These are phyloP conservation scores for Simalia tracyae DNA, from an alignment of 2,797 vertebrate genomes.

Conservation along the genomic window DNA sequence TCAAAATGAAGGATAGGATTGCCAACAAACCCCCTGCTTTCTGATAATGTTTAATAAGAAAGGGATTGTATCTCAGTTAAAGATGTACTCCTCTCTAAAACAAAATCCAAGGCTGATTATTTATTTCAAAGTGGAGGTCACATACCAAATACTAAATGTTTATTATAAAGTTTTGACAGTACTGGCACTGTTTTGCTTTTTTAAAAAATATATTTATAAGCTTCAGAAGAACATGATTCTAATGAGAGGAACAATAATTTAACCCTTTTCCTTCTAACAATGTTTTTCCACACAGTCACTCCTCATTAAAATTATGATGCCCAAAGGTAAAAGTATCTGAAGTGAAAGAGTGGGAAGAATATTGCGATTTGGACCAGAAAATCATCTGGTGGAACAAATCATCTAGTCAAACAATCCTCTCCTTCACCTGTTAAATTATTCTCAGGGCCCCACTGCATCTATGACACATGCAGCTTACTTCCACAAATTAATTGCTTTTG, in stretches of 20 bases:
- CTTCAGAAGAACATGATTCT: not conserved
- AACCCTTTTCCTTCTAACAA: not conserved
- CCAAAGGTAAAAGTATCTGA: too few relatives aligned
- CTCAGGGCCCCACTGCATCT: not conserved
- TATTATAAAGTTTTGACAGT: not conserved
- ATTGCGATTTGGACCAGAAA: not conserved
- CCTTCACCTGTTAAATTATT: not conserved
- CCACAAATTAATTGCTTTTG: not conserved
- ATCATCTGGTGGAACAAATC: not conserved
- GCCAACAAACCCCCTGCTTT: conserved; percentile 53
- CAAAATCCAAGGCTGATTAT: conserved; percentile 17
- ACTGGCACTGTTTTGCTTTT: not conserved
- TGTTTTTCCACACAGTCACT: not conserved
- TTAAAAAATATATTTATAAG: not conserved
- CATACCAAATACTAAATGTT: not conserved
- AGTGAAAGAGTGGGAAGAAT: not conserved
- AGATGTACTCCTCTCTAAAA: conserved; percentile 47
- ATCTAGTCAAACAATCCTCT: not conserved
- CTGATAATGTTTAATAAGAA: conserved; percentile 50
- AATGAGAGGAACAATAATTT: not conserved
- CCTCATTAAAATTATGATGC: not conserved
- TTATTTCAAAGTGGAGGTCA: not conserved
- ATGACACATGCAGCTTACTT: not conserved
- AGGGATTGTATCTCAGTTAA: conserved; percentile 49
- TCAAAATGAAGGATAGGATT: conserved; percentile 49